These are phyloP conservation scores for Euphysa ruthae DNA, from an alignment of 30 jellyfish, hydroid and myxozoan genomes.

Conservation along the genomic window DNA sequence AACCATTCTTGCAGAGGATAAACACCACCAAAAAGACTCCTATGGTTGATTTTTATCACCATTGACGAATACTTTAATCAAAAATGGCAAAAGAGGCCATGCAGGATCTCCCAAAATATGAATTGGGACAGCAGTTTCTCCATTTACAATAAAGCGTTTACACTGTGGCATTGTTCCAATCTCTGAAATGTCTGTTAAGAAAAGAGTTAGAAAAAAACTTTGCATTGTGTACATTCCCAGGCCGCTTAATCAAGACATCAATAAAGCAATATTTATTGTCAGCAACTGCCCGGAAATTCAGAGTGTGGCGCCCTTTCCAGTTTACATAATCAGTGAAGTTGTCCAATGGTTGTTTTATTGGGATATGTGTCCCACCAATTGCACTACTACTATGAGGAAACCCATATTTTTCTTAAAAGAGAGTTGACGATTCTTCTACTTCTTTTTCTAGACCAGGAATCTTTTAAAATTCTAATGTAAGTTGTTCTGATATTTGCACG, in stretches of 20 bases:
- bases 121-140: slow-evolving; percentile 37
- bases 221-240: slow-evolving; percentile 14
- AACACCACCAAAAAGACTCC: slow-evolving; percentile 54
- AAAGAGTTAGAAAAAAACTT: slow-evolving; percentile 12
- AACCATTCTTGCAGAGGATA: no score
- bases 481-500: background rate
- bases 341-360: background rate
- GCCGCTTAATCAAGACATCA: slow-evolving; percentile 2
- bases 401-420: background rate
- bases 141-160: slow-evolving; percentile 42
- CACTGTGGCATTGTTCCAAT: slow-evolving; percentile 20
- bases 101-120: slow-evolving; percentile 59
- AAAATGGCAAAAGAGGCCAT: slow-evolving; percentile 52
- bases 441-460: background rate
- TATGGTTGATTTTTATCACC: slow-evolving; percentile 31
- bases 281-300: slow-evolving; percentile 4
- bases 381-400: slow-evolving; percentile 6
- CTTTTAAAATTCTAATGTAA: background rate
- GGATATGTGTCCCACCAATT: no score
- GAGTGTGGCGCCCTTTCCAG: slow-evolving; percentile 8
- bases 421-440: background rate
- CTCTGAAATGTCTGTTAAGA: slow-evolving; percentile 6
- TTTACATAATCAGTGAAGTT: background rate
- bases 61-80: slow-evolving; percentile 39
- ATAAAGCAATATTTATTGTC: no score